Evolutionary conservation across 1,140 invertebrate species (phyloP), one percentile per base, ranked within the genome.

Genomic region (Plectrocnemia conspersa): DNA sequence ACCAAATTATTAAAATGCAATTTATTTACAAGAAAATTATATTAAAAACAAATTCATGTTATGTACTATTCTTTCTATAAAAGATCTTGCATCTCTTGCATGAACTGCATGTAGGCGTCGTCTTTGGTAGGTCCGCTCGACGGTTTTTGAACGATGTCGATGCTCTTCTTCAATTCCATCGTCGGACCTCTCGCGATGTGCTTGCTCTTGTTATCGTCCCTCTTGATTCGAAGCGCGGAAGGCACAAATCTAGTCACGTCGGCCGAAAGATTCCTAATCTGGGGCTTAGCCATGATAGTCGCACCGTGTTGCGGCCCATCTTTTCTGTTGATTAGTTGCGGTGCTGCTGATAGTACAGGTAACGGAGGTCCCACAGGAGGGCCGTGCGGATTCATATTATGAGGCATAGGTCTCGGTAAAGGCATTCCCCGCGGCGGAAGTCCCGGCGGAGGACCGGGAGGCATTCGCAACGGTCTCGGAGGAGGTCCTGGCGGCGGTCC

Each of bases 51-150:
- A 32, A n/a, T n/a, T n/a, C n/a, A n/a, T n/a, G n/a, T n/a, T n/a
- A n/a, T n/a, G n/a, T n/a, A n/a, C n/a, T n/a, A n/a, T n/a, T n/a
- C n/a, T n/a, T 48, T 41, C 56, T 81, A 97, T 65, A 97, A 78
- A 19, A 97, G 74, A 32, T 86, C 91, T 72, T 96, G 84, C 93
- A 98, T 97, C 79, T 98, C 95, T 72, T 89, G 86, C 93, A 98
- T 97, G 70, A 98, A 98, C 68, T 94, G 91, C 75, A 93, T 86
- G 66, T 98, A 98, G 25, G 94, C 95, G 68, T 98, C 94, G 67
- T 98, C 95, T 70, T 98, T 98, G 27, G 88, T 96, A 29, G 82
- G 83, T 60, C 78, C 75, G 22, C 65, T 63, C 5, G 63, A 45
- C n/a, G 64, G 48, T 25, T 61, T 61, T 13, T 58, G 52, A 23